Percentiles rank a stretch among this genome's conserved stretches.
phyloP scores from a whole-genome alignment of 2,113 vertebrate species.

The Andinoacara biseriatus region DNA sequence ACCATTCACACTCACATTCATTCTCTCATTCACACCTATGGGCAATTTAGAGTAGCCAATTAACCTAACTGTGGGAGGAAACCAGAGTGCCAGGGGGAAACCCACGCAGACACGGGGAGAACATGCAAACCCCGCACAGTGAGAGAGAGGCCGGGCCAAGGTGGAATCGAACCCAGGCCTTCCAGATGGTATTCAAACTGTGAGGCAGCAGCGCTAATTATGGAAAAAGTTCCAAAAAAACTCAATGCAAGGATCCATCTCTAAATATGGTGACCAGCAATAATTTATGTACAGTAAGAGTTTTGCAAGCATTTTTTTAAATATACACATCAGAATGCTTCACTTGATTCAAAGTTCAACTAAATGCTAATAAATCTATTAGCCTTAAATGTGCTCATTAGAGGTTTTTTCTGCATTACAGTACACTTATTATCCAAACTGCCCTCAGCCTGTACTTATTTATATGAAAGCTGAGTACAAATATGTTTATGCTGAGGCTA shows the following conservation, averaged over 20 bases:
- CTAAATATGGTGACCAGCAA: not conserved
- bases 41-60: too few relatives aligned
- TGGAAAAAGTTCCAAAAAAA: not conserved
- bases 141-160: too few relatives aligned
- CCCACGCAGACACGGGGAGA: too few relatives aligned
- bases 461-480: not conserved
- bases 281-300: not conserved
- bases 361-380: constrained; percentile 39
- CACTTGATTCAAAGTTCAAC: constrained; percentile 24
- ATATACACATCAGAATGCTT: constrained; percentile 13
- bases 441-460: constrained; percentile 30
- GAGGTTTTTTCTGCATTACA: constrained; percentile 38
- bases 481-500: constrained; percentile 17
- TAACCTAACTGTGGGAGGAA: too few relatives aligned
- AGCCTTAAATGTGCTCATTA: constrained; percentile 36
- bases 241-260: not conserved
- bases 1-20: too few relatives aligned
- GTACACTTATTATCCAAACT: constrained; percentile 39
- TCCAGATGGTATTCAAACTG: too few relatives aligned
- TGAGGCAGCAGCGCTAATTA: too few relatives aligned
- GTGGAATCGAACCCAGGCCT: too few relatives aligned
- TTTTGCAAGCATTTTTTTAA: not conserved
- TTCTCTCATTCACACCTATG: too few relatives aligned
- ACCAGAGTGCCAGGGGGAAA: too few relatives aligned
- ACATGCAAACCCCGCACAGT: too few relatives aligned